Evolutionary conservation across 2,797 vertebrate genomes (phyloP), one percentile per base, ranked within the genome.

Genomic region (Botia almorhae): DNA sequence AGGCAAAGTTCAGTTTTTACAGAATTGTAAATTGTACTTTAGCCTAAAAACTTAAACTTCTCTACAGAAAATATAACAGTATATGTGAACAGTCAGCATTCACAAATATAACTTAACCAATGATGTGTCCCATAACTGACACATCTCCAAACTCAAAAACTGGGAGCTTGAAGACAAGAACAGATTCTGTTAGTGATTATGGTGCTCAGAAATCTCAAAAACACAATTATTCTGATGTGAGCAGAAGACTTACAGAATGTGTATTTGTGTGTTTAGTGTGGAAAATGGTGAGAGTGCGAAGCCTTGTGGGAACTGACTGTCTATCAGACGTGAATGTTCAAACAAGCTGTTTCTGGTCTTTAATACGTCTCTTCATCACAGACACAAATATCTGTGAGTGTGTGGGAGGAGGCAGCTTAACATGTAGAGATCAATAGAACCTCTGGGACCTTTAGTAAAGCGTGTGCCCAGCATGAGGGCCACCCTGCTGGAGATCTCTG

Each of bases 391-490:
- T 72, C 82, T 73, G 14, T 75, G 69, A 72, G 29, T 65, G 65
- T 64, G 76, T 78, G 56, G 81, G 82, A 75, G 65, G 80, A 14
- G 16, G n/a, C 50, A 50, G 71, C 26, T 78, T 78, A 81, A 78
- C 75, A 75, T 69, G 36, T 58, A 29, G n/a, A 81, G 75, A 78
- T 84, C 79, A 78, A 78, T 84, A 56, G 46, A 19, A 58, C 50
- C 76, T 29, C 77, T 3, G 5, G 65, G 67, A n/a, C 19, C 65
- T 1, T 21, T 48, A 14, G 26, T 23, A 46, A 29, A 17, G 65
- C 50, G 65, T 8, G 65, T 84, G 83, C 80, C 75, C 65, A 65
- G 71, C 71, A 56, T 48, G 50, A 75, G 51, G 39, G 26, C 33
- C 73, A 29, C 10, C 70, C 76, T 74, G 19, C 55, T 48, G 55